Evolutionary conservation across 2,797 vertebrate species (phyloP), one percentile per base, ranked within the genome.

Genomic region (Pangasius mekongensis): DNA sequence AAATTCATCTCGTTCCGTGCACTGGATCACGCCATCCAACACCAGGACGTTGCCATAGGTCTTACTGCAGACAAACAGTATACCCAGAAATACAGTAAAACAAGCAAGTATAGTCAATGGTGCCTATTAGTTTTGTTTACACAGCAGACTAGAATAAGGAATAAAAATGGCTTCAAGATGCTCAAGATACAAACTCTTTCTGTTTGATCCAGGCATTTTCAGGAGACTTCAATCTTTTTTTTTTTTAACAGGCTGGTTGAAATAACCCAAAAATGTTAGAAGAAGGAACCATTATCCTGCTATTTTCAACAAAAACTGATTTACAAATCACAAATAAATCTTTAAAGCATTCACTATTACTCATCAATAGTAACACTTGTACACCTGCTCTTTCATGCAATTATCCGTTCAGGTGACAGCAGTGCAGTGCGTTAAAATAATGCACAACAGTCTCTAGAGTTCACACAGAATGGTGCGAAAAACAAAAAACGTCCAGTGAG

Each of bases 21-120:
- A 99, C 92, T 99, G 98, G 93, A 99, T 99, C 87, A 99, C 97
- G n/a, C 98, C 98, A 89, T 99, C 98, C 93, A 99, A 93, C 88
- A 99, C 97, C 92, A 99, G 92, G 66, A 99, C 98, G 71, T 99
- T 99, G 27, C 98, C 98, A 74, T 99, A 99, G 13, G 97, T 98
- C 95, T 99, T 99, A 94, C 98, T 99, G 95, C 5, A 90, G 88
- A 91, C 73, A 49, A n/a, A 43, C 43, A 43, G 43, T 43, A 43
- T 0, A 43, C 43, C 43, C 8, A 86, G 49, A 43, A 33, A 87
- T 24, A 86, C 52, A 30, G 66, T 7, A 39, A 22, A 10, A 33
- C 13, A 62, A 62, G 10, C 36, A 16, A 62, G 18, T n/a, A 22
- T 33, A 18, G 8, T 22, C 43, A 13, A 22, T 49, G 24, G 30